These are phyloP conservation scores for Parotocinclus haroldoi DNA, from an alignment of 2,797 vertebrate species.

Conservation along the genomic window DNA sequence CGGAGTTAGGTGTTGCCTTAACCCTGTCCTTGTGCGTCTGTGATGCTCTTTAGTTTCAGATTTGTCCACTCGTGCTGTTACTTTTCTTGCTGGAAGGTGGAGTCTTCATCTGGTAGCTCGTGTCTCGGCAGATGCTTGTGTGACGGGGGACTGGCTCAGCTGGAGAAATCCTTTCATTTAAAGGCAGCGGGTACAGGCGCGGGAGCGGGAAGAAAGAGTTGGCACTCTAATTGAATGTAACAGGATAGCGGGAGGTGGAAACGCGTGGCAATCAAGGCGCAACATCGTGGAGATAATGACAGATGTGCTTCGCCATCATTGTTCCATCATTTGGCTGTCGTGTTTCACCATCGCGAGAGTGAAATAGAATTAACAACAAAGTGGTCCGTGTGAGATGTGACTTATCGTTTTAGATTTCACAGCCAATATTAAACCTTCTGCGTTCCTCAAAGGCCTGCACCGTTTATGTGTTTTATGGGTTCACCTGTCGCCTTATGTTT, in stretches of 20 bases:
- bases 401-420: background rate
- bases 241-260: slow-evolving; percentile 19
- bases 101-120: background rate
- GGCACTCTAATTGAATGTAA: slow-evolving; percentile 23
- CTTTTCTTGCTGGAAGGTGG: background rate
- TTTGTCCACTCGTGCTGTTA: background rate
- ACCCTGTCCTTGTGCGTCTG: background rate
- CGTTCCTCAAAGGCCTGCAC: too few species aligned
- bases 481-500: too few species aligned
- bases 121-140: slow-evolving; percentile 2
- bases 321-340: slow-evolving; percentile 17
- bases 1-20: too few species aligned
- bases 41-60: background rate
- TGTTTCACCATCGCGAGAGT: background rate
- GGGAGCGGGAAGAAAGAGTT: background rate
- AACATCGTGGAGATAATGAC: slow-evolving; percentile 20
- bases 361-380: background rate
- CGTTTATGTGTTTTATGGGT: too few species aligned
- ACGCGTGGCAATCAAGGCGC: slow-evolving; percentile 14
- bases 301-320: slow-evolving; percentile 15
- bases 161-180: slow-evolving; percentile 7
- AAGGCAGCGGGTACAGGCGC: background rate
- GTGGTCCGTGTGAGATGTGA: too few species aligned
- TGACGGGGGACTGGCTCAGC: background rate
- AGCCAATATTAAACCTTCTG: background rate